Percentiles rank a stretch among this genome's conserved stretches.
Evolutionary conservation across 2,797 vertebrate species (phyloP).

Genomic region (Pyrocephalus nanus): DNA sequence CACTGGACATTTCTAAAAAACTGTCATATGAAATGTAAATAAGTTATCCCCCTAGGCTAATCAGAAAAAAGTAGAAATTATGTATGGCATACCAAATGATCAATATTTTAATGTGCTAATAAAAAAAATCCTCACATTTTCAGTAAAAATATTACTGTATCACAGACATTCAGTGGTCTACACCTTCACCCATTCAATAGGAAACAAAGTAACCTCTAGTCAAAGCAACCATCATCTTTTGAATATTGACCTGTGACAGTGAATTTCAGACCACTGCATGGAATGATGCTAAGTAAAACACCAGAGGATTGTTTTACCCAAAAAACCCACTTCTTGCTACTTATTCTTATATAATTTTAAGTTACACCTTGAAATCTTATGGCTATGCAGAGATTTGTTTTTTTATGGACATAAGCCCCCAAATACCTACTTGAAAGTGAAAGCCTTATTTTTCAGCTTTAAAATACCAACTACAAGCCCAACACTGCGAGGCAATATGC

Average conservation of each 20-base stretch:
- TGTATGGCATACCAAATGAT: not conserved
- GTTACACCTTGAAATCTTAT: not conserved
- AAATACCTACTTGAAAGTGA: not conserved
- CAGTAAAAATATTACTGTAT: not conserved
- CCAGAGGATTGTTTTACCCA: not conserved
- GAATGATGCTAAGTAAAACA: not conserved
- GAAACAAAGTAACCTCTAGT: not conserved
- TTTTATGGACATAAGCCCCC: not conserved
- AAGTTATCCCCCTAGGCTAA: conserved; percentile 27
- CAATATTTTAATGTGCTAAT: conserved; percentile 18
- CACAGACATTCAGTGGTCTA: not conserved
- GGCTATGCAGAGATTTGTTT: not conserved
- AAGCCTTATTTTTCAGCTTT: conserved; percentile 4
- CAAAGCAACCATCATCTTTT: not conserved
- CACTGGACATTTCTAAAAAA: conserved; percentile 32
- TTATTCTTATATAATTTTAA: not conserved
- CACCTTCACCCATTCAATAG: not conserved
- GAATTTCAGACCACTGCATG: not conserved
- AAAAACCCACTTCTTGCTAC: not conserved
- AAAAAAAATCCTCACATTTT: not conserved
- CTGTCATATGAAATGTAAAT: conserved; percentile 45
- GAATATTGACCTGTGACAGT: not conserved
- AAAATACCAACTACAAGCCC: not conserved
- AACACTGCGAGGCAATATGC: not conserved
- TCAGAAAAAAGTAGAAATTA: conserved; percentile 44